Evolutionary conservation across 2,113 vertebrate genomes (phyloP).

Genomic region (Engystomops pustulosus): DNA sequence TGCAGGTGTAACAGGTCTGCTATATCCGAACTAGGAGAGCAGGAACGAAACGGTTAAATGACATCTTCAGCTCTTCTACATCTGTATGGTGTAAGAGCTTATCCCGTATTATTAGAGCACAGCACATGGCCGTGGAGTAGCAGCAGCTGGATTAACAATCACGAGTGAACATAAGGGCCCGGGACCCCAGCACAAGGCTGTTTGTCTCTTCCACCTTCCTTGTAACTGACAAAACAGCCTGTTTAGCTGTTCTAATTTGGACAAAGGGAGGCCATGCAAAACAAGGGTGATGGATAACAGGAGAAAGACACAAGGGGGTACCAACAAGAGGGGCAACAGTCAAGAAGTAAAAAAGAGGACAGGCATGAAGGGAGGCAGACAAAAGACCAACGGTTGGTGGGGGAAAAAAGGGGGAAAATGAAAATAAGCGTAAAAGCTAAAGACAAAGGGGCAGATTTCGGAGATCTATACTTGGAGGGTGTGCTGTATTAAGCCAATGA

Average conservation of each 20-base stretch:
- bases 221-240: conserved; percentile 26
- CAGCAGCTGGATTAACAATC: conserved; percentile 28
- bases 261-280: conserved; percentile 30
- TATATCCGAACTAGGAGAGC: background rate
- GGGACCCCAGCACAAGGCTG: conserved; percentile 23
- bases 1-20: background rate
- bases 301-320: conserved; percentile 30
- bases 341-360: conserved; percentile 27
- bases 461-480: conserved; percentile 30
- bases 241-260: conserved; percentile 29
- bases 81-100: background rate
- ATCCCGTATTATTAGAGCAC: background rate
- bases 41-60: background rate
- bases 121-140: conserved; percentile 1
- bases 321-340: conserved; percentile 30
- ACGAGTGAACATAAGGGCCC: background rate
- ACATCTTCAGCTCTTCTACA: background rate
- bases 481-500: conserved; percentile 24
- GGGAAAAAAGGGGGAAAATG: conserved; percentile 19
- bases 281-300: conserved; percentile 30
- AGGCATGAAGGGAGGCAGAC: conserved; percentile 14
- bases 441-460: conserved; percentile 21
- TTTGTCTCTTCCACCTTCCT: conserved; percentile 28
- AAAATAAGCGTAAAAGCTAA: conserved; percentile 32
- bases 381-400: conserved; percentile 20